These are phyloP conservation scores for Ctenicera cuprea DNA, from an alignment of 2,888 invertebrate species.

Conservation along the genomic window DNA sequence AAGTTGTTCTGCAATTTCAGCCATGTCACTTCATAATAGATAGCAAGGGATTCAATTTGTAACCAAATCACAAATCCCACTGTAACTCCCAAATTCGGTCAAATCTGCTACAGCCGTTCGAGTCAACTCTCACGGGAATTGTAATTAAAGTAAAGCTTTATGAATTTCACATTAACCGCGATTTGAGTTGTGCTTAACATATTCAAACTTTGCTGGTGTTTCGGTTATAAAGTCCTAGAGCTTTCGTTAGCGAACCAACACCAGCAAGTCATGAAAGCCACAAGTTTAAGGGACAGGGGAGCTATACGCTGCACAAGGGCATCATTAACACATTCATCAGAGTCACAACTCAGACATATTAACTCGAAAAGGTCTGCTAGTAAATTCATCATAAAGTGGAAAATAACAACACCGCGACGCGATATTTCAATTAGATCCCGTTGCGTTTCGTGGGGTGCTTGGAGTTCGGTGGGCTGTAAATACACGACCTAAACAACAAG, in stretches of 20 bases:
- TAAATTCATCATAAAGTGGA: slow-evolving; percentile 16
- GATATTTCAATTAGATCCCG: slow-evolving; percentile 26
- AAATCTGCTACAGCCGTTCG: slow-evolving; percentile 6
- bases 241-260: slow-evolving; percentile 1
- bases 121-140: slow-evolving; percentile 9
- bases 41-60: slow-evolving; percentile 18
- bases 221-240: background rate
- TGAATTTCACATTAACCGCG: slow-evolving; percentile 20
- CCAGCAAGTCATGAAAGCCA: background rate
- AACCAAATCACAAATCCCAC: slow-evolving; percentile 10
- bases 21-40: too few relatives aligned
- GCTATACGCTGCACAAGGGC: background rate
- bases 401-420: slow-evolving; percentile 14
- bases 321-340: slow-evolving; percentile 27
- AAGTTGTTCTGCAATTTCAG: too few relatives aligned
- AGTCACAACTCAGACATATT: background rate
- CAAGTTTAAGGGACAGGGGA: background rate
- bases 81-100: slow-evolving; percentile 8
- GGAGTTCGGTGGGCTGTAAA: slow-evolving; percentile 2
- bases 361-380: background rate
- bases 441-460: background rate
- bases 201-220: background rate
- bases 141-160: slow-evolving; percentile 26
- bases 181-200: slow-evolving; percentile 17
- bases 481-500: background rate